phyloP scores from a whole-genome alignment of 2,113 vertebrate species.

The Cromileptes altivelis region DNA sequence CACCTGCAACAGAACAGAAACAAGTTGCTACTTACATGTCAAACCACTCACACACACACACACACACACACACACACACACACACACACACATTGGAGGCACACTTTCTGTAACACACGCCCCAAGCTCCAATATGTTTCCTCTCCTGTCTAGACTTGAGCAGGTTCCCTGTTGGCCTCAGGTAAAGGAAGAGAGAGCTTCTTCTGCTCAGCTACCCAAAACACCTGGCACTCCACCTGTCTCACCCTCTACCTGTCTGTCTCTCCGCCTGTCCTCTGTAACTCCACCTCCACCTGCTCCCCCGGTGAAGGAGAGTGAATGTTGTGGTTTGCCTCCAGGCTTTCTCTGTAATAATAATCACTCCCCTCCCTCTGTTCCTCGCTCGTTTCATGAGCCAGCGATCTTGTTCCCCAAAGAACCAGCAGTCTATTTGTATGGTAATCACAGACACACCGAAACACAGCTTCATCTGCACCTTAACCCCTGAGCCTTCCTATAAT shows the following conservation, averaged over 20 bases:
- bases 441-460: constrained; percentile 15
- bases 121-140: constrained; percentile 18
- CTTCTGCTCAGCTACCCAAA: constrained; percentile 33
- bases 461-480: constrained; percentile 2
- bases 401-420: constrained; percentile 25
- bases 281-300: constrained; percentile 32
- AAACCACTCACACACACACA: constrained; percentile 9
- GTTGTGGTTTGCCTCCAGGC: constrained; percentile 42
- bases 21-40: background rate
- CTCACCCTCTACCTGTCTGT: constrained; percentile 25
- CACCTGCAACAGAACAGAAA: constrained; percentile 17
- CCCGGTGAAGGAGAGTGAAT: constrained; percentile 13
- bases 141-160: constrained; percentile 70
- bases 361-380: constrained; percentile 9
- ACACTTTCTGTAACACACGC: constrained; percentile 17
- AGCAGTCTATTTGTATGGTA: constrained; percentile 37
- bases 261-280: constrained; percentile 40
- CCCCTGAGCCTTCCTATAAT: background rate
- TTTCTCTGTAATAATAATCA: constrained; percentile 42
- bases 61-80: constrained; percentile 16
- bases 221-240: constrained; percentile 62
- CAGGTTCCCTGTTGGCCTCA: constrained; percentile 52
- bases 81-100: background rate
- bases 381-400: constrained; percentile 25
- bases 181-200: constrained; percentile 43